Conservation (phyloP, 2,113 vertebrate species). For the Rhinolophus sinicus region DNA sequence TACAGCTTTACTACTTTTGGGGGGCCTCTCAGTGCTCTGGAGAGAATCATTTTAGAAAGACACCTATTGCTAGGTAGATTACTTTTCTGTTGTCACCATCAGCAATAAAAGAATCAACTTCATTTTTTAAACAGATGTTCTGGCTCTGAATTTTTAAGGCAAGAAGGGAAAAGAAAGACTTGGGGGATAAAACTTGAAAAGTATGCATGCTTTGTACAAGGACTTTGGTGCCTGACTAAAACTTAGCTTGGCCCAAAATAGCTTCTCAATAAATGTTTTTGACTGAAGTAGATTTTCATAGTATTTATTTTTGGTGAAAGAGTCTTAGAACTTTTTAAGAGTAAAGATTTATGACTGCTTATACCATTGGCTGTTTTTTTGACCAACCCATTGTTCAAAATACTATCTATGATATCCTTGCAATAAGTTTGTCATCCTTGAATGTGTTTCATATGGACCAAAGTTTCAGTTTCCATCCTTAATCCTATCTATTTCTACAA, state of each 20-base stretch:
- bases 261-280: conserved; percentile 3
- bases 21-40: neutral
- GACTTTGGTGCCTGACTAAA: neutral
- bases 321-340: neutral
- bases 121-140: conserved; percentile 53
- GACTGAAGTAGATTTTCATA: neutral
- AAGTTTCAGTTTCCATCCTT: neutral
- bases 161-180: neutral
- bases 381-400: neutral
- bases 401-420: neutral
- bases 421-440: neutral
- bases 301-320: neutral
- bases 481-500: neutral
- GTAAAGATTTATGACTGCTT: conserved; percentile 31
- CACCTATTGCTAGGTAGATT: neutral
- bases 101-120: conserved; percentile 58
- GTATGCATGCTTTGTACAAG: neutral
- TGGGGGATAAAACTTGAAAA: neutral
- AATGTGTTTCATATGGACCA: neutral
- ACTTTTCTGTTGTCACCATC: conserved; percentile 10
- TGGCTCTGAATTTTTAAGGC: neutral
- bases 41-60: conserved; percentile 21
- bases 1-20: neutral
- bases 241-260: neutral
- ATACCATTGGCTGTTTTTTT: neutral